These are phyloP conservation scores for Cyprinodon brontotheroides DNA, from an alignment of 2,113 vertebrate species.

Conservation along the genomic window DNA sequence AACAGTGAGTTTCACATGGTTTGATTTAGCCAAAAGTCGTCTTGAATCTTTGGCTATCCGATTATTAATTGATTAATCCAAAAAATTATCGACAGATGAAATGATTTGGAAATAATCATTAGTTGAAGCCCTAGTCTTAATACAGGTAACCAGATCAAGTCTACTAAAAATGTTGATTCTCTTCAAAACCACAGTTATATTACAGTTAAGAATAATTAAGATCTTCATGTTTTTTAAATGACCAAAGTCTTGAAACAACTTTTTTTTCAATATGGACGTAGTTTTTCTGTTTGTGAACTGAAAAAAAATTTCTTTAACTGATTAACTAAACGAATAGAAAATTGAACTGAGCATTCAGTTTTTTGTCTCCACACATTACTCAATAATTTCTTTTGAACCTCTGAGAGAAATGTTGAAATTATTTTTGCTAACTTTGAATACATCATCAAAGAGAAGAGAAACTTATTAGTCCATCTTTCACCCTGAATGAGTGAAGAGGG, in stretches of 20 bases:
- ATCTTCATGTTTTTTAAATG: background rate
- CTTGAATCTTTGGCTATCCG: no score
- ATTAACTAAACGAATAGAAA: background rate
- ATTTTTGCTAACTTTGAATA: conserved; percentile 20
- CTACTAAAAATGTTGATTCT: background rate
- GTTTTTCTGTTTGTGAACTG: background rate
- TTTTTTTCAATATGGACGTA: conserved; percentile 11
- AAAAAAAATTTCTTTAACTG: background rate
- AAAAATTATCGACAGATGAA: no score
- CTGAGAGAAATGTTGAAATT: conserved; percentile 13
- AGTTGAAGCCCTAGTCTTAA: background rate
- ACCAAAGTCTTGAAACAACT: conserved; percentile 14
- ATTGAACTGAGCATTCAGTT: background rate
- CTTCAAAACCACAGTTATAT: background rate
- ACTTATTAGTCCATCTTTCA: conserved; percentile 25
- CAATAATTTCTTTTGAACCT: conserved; percentile 8
- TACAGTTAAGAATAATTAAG: background rate
- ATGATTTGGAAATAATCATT: no score
- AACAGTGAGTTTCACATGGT: no score
- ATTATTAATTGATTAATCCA: no score
- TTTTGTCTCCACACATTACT: conserved; percentile 1
- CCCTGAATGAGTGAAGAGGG: conserved; percentile 35
- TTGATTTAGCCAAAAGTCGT: no score
- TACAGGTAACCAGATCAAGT: background rate
- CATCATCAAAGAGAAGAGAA: conserved; percentile 27